These are phyloP conservation scores for Chlorospingus flavigularis DNA, from an alignment of 2,797 vertebrate species.

Conservation along the genomic window DNA sequence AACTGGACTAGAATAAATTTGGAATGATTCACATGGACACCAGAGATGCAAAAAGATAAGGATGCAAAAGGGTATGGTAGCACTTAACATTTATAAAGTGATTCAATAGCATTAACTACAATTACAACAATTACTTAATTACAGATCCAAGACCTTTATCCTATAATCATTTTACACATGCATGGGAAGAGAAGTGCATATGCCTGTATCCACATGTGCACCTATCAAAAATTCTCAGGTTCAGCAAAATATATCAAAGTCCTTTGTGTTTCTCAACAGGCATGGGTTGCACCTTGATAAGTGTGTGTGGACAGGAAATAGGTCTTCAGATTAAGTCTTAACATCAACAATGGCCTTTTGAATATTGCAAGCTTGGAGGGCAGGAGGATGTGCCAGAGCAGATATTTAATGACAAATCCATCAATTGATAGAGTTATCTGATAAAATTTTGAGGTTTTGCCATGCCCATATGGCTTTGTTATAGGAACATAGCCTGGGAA, in stretches of 20 bases:
- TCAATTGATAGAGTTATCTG: background rate
- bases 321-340: background rate
- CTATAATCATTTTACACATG: background rate
- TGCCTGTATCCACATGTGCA: background rate
- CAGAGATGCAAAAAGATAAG: background rate
- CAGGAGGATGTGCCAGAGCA: no score
- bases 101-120: background rate
- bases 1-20: background rate
- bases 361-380: background rate
- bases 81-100: background rate
- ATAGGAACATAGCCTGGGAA: background rate
- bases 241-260: background rate
- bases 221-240: background rate
- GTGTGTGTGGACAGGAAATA: background rate
- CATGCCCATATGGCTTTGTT: fast-evolving
- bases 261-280: background rate
- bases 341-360: background rate
- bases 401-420: background rate
- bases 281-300: fast-evolving
- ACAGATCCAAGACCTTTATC: background rate
- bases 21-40: background rate
- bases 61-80: background rate
- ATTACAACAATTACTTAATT: background rate
- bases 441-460: background rate
- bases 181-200: background rate